Conservation (phyloP, 2,888 invertebrate species). For the Saturnia pavonia region DNA sequence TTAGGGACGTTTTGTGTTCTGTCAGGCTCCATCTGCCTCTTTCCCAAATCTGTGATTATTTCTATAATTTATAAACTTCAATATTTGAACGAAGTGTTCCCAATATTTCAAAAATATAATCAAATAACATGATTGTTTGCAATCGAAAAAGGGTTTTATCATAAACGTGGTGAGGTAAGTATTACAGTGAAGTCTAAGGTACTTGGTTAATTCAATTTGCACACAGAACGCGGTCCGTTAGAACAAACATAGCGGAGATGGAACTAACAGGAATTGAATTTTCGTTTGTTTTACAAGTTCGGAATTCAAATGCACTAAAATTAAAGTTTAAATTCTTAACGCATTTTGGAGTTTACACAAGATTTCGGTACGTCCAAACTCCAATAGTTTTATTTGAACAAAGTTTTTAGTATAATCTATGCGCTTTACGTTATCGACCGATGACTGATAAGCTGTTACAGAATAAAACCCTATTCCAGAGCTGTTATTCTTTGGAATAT, state of each 20-base stretch:
- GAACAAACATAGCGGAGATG: constrained; percentile 11
- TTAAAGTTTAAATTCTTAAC: constrained; percentile 5
- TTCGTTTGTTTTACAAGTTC: constrained; percentile 6
- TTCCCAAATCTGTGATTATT: too few species aligned
- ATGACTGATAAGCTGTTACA: not conserved
- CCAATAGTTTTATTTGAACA: constrained; percentile 1
- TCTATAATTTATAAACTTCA: not conserved
- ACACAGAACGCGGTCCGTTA: constrained; percentile 7
- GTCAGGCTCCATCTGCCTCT: too few species aligned
- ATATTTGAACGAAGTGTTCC: constrained; percentile 1
- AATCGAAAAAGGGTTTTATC: constrained; percentile 4
- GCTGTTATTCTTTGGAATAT: not conserved
- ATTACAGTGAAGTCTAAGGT: constrained; percentile 1
- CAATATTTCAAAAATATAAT: not conserved
- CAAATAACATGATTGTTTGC: not conserved
- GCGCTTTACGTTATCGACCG: not conserved
- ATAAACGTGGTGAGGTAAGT: not conserved
- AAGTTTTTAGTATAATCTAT: not conserved
- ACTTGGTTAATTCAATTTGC: constrained; percentile 14
- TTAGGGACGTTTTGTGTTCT: too few species aligned
- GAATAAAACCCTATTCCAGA: not conserved
- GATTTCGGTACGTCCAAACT: not conserved
- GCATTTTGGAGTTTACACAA: not conserved
- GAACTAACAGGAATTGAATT: constrained; percentile 5
- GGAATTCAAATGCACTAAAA: constrained; percentile 7